Base-by-base conservation (phyloP, 1,140 invertebrate species). In the Dolichoris vasculosae region DNA sequence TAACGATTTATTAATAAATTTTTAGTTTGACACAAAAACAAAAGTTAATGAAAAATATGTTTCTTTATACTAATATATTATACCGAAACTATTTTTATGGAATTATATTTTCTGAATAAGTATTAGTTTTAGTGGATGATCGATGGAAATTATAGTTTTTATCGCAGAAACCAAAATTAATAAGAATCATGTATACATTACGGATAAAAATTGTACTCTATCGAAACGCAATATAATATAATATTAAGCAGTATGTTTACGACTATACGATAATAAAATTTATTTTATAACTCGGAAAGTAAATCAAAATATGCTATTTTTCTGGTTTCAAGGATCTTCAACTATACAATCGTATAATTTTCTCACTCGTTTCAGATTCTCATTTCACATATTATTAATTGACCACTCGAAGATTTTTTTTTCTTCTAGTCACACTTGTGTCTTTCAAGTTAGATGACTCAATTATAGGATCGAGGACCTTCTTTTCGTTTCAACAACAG, bases 381-480 rank as follows among this genome's bases (percentile, higher is more conserved):
- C 26, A 13, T 11, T 40, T 71, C 15, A 64, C 7, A 40, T 1
- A 71, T 71, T 71, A 40, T 40, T 23, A 20, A 71, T 9, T 71
- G 0, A 40, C n/a, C 69, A 73, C 3, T 71, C 11, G 38, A n/a
- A 73, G 23, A 43, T 73, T 43, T 6, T 48, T 51, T 30, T 32
- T 51, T 48, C 13, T 78, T 6, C 11, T n/a, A 63, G 48, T 59
- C 35, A 17, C 20, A 35, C 30, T 78, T 59, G 23, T 13, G 17
- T 78, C 32, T 8, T 78, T 59, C 9, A 78, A 46, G 17, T 40
- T 26, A 9, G 6, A 40, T 7, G 26, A 38, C 46, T 71, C 67
- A 71, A 82, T 82, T 82, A 69, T 71, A 82, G 23, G 32, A 69
- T 51, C 38, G 30, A 78, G 76, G n/a, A n/a, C 43, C 23, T 79